phyloP scores from a whole-genome alignment of 2,113 vertebrate species.

The Mus pahari region DNA sequence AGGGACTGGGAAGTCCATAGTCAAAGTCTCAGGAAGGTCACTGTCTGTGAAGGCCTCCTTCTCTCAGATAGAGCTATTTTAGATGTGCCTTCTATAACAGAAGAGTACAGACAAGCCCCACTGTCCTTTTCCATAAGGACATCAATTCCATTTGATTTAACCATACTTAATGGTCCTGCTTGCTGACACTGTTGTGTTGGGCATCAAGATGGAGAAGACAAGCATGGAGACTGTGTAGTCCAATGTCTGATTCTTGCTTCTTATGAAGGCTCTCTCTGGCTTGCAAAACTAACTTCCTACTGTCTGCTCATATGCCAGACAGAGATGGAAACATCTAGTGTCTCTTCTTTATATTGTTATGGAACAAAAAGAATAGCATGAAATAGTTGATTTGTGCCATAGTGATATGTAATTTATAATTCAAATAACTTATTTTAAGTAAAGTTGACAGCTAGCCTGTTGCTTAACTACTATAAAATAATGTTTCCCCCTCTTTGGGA shows the following conservation, averaged over 20 bases:
- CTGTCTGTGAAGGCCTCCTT: not conserved
- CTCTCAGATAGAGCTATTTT: not conserved
- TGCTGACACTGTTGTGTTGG: too few species aligned
- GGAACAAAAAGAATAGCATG: conserved; percentile 16
- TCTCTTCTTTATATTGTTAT: not conserved
- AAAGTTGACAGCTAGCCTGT: not conserved
- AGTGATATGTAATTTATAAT: not conserved
- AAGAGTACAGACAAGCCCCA: not conserved
- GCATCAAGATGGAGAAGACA: not conserved
- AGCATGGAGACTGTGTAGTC: not conserved
- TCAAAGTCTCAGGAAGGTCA: not conserved
- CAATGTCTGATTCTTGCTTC: not conserved
- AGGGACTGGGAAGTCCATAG: not conserved
- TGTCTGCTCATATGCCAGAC: not conserved
- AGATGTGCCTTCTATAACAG: not conserved
- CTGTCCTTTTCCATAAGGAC: not conserved
- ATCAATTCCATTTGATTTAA: not conserved
- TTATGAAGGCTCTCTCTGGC: not conserved
- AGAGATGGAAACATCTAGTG: not conserved
- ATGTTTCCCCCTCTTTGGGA: not conserved
- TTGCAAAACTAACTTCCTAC: not conserved
- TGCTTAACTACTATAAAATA: not conserved
- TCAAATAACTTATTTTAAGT: not conserved
- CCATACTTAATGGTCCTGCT: too few species aligned
- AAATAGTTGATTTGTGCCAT: not conserved